These are phyloP conservation scores for Cacoxenus indagator DNA, from an alignment of 2,888 invertebrate genomes.

Conservation along the genomic window DNA sequence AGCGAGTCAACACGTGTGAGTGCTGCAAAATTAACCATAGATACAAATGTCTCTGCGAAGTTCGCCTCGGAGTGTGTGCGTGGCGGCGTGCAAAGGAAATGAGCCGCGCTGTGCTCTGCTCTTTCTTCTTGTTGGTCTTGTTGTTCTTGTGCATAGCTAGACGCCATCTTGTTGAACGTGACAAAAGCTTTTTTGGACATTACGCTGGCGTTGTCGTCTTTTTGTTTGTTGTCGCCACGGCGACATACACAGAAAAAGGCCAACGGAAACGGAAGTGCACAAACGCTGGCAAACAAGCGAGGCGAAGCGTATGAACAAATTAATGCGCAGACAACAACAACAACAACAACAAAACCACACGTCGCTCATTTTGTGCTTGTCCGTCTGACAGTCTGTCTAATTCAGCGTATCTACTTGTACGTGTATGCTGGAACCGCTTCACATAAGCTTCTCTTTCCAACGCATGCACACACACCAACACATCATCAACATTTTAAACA, in stretches of 20 bases:
- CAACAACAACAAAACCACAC: too few species aligned
- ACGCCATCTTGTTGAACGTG: slow-evolving; percentile 56
- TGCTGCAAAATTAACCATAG: not conserved
- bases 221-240: not conserved
- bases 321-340: too few species aligned
- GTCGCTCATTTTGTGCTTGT: too few species aligned
- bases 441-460: too few species aligned
- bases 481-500: slow-evolving; percentile 1
- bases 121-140: not conserved
- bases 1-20: slow-evolving; percentile 7
- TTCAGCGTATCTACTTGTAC: too few species aligned
- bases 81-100: not conserved
- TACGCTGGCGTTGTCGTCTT: slow-evolving; percentile 48
- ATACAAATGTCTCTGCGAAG: not conserved
- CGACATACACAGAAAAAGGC: not conserved
- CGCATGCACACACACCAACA: not conserved
- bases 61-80: not conserved
- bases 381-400: too few species aligned
- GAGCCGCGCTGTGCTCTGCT: not conserved
- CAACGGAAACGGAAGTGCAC: slow-evolving; percentile 2
- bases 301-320: too few species aligned
- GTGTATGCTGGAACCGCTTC: too few species aligned
- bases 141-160: not conserved
- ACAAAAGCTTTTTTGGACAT: slow-evolving; percentile 64
- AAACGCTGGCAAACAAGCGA: too few species aligned